These are phyloP conservation scores for Pelobates fuscus DNA, from an alignment of 2,113 vertebrate species.

Conservation along the genomic window DNA sequence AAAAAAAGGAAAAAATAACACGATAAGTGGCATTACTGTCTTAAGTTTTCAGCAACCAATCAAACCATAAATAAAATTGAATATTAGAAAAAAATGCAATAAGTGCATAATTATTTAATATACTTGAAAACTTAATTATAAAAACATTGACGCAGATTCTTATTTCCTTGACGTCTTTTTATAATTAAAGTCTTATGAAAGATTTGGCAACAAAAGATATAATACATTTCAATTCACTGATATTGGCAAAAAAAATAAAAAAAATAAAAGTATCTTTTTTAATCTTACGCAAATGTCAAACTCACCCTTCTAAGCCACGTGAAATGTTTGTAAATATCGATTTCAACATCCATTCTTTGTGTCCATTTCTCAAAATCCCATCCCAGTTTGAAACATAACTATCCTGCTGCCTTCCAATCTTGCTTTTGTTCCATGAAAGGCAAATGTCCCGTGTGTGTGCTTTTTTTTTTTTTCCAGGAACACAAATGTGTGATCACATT, in stretches of 20 bases:
- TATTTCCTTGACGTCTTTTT: slow-evolving; percentile 40
- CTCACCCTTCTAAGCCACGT: slow-evolving; percentile 90
- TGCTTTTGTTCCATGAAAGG: slow-evolving; percentile 59
- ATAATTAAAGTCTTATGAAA: slow-evolving; percentile 62
- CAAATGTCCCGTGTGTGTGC: slow-evolving; percentile 47
- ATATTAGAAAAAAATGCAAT: too few species aligned
- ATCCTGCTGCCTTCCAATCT: slow-evolving; percentile 59
- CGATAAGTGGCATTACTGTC: too few species aligned
- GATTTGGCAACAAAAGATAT: too few species aligned
- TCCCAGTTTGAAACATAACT: slow-evolving; percentile 59
- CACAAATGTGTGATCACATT: slow-evolving; percentile 57
- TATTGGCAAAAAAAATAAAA: neutral
- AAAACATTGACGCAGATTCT: slow-evolving; percentile 56
- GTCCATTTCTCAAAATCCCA: slow-evolving; percentile 82
- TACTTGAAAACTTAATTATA: neutral
- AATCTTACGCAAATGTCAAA: slow-evolving; percentile 52
- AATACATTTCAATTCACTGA: too few species aligned
- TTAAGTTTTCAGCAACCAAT: too few species aligned
- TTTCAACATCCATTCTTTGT: slow-evolving; percentile 91
- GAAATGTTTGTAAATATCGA: slow-evolving; percentile 97
- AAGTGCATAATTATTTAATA: too few species aligned
- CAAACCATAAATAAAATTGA: too few species aligned
- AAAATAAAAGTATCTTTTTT: neutral
- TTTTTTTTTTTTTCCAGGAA: slow-evolving; percentile 54
- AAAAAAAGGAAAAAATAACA: too few species aligned